Percentiles rank a stretch among this genome's conserved stretches.
phyloP scores from a whole-genome alignment of 2,797 vertebrate genomes.

The Galagoides demidoff region DNA sequence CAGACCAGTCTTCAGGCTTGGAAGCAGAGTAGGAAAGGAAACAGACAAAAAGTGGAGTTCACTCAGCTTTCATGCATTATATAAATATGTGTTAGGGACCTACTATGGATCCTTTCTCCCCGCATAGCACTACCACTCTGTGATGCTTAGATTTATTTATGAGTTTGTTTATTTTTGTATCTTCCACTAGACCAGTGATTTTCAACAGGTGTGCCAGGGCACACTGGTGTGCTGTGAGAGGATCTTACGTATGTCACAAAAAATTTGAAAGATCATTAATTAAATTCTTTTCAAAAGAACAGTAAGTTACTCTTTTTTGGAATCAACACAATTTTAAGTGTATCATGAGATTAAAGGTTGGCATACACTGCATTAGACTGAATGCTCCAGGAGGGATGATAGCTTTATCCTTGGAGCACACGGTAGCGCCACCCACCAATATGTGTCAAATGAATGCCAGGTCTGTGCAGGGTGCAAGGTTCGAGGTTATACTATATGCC shows the following conservation, averaged over 20 bases:
- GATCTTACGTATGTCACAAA: no score
- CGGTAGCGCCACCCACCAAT: neutral
- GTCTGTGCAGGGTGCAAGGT: neutral
- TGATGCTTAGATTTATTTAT: neutral
- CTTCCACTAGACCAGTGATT: neutral
- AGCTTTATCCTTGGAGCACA: neutral
- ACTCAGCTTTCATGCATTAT: neutral
- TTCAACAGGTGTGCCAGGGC: no score
- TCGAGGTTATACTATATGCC: accelerated
- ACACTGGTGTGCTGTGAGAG: no score
- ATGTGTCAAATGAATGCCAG: neutral
- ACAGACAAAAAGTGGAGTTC: neutral
- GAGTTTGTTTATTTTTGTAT: neutral
- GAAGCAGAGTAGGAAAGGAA: constrained; percentile 29
- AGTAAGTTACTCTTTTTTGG: no score
- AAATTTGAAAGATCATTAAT: no score
- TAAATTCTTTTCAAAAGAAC: no score
- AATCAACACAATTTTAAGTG: no score
- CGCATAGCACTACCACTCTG: neutral
- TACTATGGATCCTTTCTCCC: neutral
- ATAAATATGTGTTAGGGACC: neutral
- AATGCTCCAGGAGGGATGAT: neutral
- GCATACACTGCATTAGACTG: no score
- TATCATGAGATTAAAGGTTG: no score
- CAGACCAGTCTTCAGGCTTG: neutral